Evolutionary conservation across 30 jellyfish, hydroid and myxozoan genomes (phyloP).

Genomic region (Hydractinia echinata): DNA sequence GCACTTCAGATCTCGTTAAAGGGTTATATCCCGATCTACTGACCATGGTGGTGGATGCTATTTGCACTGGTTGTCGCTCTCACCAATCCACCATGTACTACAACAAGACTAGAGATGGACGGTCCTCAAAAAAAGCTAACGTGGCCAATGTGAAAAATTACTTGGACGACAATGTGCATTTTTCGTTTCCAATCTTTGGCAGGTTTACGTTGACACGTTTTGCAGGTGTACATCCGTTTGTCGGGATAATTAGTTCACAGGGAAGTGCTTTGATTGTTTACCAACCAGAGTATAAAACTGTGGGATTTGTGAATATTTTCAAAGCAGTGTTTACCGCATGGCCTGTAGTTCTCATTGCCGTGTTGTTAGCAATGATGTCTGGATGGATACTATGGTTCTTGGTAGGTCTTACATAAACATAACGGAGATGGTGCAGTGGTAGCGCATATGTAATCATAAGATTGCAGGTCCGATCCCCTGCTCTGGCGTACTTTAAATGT

Average conservation of each 20-base stretch:
- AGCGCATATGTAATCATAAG: too few species aligned
- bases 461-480: too few species aligned
- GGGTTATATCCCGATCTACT: constrained; percentile 19
- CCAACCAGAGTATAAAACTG: neutral
- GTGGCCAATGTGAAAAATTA: neutral
- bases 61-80: constrained; percentile 19
- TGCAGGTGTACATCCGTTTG: constrained; percentile 16
- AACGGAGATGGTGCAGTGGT: too few species aligned
- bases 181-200: constrained; percentile 20
- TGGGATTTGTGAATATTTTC: constrained; percentile 3
- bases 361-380: constrained; percentile 4
- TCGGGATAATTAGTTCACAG: constrained; percentile 25
- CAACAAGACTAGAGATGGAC: constrained; percentile 9
- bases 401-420: neutral
- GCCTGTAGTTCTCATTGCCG: constrained; percentile 14
- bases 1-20: neutral
- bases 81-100: constrained; percentile 7
- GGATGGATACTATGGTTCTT: constrained; percentile 29
- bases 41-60: constrained; percentile 9
- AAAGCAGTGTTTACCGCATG: constrained; percentile 21
- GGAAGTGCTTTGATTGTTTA: constrained; percentile 27
- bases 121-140: neutral
- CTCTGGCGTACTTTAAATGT: too few species aligned
- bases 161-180: constrained; percentile 7
- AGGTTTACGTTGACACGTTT: neutral